A percentile compares a stretch with the other conserved stretches of the same genome.
Evolutionary conservation across 2,888 invertebrate genomes (phyloP).

Genomic region (Stegophylla sp.): DNA sequence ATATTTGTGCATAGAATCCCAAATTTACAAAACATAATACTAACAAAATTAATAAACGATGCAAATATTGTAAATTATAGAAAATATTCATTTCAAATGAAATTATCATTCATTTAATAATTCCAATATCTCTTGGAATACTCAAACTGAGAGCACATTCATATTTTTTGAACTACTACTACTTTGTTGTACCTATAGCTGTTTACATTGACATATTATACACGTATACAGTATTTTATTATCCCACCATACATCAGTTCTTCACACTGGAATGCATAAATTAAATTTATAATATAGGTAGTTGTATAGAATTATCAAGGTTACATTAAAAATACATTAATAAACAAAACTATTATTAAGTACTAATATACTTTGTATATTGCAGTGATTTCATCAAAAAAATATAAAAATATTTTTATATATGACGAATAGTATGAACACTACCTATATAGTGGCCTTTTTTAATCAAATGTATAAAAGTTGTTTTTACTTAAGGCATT

Average conservation of each 20-base stretch:
- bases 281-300: not conserved
- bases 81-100: conserved; percentile 7
- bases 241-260: not conserved
- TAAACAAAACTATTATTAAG: not conserved
- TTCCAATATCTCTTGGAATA: not conserved
- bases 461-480: too few relatives aligned
- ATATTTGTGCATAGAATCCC: conserved; percentile 1
- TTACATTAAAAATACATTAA: not conserved
- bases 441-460: too few relatives aligned
- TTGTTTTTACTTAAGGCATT: too few relatives aligned
- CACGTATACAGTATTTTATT: not conserved
- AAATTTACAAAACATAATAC: not conserved
- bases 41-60: not conserved
- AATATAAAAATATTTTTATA: too few relatives aligned
- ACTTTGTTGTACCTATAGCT: not conserved
- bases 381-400: too few relatives aligned
- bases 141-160: not conserved
- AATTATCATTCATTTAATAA: not conserved
- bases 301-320: not conserved
- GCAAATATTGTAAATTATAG: not conserved
- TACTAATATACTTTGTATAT: too few relatives aligned
- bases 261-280: not conserved
- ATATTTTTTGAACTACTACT: not conserved
- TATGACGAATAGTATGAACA: too few relatives aligned
- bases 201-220: not conserved